These are phyloP conservation scores for Phalanger gymnotis DNA, from an alignment of 2,797 vertebrate genomes.

Conservation along the genomic window DNA sequence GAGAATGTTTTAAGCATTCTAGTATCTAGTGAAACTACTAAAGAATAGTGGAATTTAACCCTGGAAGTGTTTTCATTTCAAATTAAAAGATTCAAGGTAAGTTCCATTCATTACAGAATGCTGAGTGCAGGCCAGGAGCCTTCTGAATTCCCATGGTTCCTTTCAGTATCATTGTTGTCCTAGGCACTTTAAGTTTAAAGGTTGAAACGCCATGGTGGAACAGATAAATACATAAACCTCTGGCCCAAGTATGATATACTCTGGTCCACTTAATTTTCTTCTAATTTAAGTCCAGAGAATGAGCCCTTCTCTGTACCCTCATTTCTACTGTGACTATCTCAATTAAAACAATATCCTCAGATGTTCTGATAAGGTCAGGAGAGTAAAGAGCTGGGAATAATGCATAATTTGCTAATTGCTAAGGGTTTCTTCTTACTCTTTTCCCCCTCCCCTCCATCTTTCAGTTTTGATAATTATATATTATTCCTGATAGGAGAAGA, in stretches of 20 bases:
- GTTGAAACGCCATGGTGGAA: not conserved
- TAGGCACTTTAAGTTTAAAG: not conserved
- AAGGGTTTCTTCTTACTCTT: not conserved
- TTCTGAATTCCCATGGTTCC: not conserved
- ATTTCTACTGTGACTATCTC: not conserved
- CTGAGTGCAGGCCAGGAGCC: not conserved
- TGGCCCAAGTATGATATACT: not conserved
- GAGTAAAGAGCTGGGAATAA: not conserved
- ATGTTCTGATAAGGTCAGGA: not conserved
- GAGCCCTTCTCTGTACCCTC: not conserved
- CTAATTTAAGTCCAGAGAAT: not conserved
- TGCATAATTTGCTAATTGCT: not conserved
- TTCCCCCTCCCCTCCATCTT: not conserved
- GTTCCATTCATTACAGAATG: not conserved
- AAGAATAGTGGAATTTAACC: not conserved
- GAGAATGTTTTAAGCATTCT: not conserved
- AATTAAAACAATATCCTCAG: not conserved
- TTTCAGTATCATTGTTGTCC: not conserved
- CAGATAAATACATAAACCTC: not conserved
- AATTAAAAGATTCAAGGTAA: not conserved
- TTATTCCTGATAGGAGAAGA: not conserved
- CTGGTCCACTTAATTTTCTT: not conserved
- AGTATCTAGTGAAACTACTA: not conserved
- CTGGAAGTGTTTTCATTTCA: not conserved
- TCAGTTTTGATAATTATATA: not conserved